These are phyloP conservation scores for Hyles lineata DNA, from an alignment of 2,888 invertebrate genomes.

Conservation along the genomic window DNA sequence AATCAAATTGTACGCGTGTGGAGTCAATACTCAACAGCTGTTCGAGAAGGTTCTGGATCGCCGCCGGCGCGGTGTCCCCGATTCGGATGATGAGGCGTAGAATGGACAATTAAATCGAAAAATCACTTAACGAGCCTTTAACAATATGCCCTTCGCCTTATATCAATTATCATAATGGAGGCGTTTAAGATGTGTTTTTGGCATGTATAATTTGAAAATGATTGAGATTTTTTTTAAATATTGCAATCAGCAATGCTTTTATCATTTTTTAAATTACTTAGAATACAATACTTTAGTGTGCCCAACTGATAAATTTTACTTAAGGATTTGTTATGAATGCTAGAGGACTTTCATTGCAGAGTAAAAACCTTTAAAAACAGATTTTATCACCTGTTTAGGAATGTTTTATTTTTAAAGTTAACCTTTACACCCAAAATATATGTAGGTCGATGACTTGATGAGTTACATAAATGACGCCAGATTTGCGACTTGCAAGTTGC, in stretches of 20 bases:
- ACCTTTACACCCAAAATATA: not conserved
- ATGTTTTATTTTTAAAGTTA: not conserved
- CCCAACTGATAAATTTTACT: no score
- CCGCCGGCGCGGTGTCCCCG: not conserved
- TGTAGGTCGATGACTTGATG: not conserved
- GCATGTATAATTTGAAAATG: no score
- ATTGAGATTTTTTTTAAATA: no score
- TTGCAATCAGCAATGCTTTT: no score
- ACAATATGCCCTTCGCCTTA: no score
- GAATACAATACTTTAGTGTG: no score
- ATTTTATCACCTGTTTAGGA: not conserved
- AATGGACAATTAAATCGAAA: not conserved
- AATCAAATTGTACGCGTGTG: no score
- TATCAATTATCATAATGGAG: no score
- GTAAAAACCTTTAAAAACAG: not conserved
- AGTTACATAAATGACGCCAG: slow-evolving; percentile 24
- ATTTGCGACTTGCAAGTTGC: slow-evolving; percentile 12
- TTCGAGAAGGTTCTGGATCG: slow-evolving; percentile 1
- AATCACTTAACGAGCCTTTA: no score
- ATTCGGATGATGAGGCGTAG: not conserved
- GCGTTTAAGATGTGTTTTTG: not conserved
- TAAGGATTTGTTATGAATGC: no score
- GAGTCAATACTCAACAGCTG: not conserved
- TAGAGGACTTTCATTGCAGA: no score
- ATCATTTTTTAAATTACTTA: no score